Evolutionary conservation across 2,797 vertebrate genomes (phyloP).

Genomic region (Lagocephalus sceleratus): DNA sequence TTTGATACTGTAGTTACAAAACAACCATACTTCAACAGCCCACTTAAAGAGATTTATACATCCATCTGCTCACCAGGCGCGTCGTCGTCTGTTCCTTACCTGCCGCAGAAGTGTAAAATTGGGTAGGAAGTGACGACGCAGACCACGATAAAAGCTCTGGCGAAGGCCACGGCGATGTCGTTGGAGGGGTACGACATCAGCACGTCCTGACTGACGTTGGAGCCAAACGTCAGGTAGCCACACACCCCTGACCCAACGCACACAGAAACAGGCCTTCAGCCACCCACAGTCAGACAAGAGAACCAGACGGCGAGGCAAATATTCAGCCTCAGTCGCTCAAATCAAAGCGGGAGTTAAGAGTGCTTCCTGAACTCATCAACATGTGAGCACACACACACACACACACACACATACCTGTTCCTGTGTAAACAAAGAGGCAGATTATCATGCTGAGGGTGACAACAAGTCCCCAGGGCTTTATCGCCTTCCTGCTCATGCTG

Average conservation of each 20-base stretch:
- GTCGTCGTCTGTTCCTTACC: slow-evolving; percentile 68
- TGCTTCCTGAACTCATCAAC: background rate
- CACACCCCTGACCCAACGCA: slow-evolving; percentile 82
- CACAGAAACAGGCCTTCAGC: background rate
- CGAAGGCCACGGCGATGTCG: slow-evolving; percentile 88
- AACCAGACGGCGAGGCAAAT: too few species aligned
- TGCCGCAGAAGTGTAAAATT: slow-evolving; percentile 96
- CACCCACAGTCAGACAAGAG: background rate
- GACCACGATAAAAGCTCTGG: slow-evolving; percentile 91
- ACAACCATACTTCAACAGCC: too few species aligned
- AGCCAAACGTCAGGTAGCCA: slow-evolving; percentile 92
- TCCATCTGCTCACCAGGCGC: too few species aligned
- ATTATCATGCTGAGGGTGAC: slow-evolving; percentile 90
- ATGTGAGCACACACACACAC: background rate
- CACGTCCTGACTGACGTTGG: slow-evolving; percentile 86
- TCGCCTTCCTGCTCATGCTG: slow-evolving; percentile 87
- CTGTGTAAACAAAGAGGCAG: slow-evolving; percentile 94
- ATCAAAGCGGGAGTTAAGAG: too few species aligned
- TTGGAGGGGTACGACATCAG: slow-evolving; percentile 92
- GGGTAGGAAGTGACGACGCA: slow-evolving; percentile 95
- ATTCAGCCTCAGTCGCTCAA: too few species aligned
- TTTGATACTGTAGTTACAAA: too few species aligned
- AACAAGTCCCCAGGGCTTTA: slow-evolving; percentile 88
- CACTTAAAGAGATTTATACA: too few species aligned
- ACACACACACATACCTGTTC: slow-evolving; percentile 92